phyloP scores from a whole-genome alignment of 2,888 invertebrate species.

The Cistogaster globosa region DNA sequence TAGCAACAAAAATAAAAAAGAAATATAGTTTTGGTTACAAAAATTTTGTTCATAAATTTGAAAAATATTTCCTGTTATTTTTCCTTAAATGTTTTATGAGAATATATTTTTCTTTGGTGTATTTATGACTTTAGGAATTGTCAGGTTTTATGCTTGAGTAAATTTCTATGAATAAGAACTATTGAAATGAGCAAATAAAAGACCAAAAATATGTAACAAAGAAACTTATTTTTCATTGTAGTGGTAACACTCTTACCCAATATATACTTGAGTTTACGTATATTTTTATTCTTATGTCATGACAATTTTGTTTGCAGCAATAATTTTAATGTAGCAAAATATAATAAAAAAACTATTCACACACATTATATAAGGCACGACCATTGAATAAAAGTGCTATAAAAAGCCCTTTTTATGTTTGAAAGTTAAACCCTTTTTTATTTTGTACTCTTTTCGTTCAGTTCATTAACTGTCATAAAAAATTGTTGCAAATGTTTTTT shows the following conservation, averaged over 20 bases:
- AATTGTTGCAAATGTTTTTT: slow-evolving; percentile 45
- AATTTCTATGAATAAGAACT: slow-evolving; percentile 39
- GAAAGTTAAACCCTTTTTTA: slow-evolving; percentile 32
- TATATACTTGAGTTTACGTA: slow-evolving; percentile 1
- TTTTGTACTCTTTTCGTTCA: slow-evolving; percentile 8
- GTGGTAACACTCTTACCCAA: slow-evolving; percentile 37
- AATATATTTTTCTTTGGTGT: slow-evolving; percentile 16
- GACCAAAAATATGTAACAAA: not conserved
- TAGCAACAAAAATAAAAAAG: slow-evolving; percentile 6
- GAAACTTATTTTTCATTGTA: slow-evolving; percentile 35
- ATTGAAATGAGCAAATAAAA: slow-evolving; percentile 18
- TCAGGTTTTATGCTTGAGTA: slow-evolving; percentile 65
- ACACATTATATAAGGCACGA: slow-evolving; percentile 25
- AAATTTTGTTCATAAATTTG: slow-evolving; percentile 62
- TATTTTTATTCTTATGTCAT: slow-evolving; percentile 3
- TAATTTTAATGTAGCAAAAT: slow-evolving; percentile 43
- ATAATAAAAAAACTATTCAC: slow-evolving; percentile 49
- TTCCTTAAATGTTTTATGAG: slow-evolving; percentile 43
- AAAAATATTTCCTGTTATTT: slow-evolving; percentile 58
- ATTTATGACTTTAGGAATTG: slow-evolving; percentile 58
- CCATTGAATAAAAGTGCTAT: slow-evolving; percentile 37
- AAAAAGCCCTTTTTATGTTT: slow-evolving; percentile 40
- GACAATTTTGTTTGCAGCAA: slow-evolving; percentile 26
- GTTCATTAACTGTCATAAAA: slow-evolving; percentile 56
- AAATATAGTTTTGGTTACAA: slow-evolving; percentile 42